Percentiles rank a stretch among this genome's conserved stretches.
phyloP scores from a whole-genome alignment of 2,113 vertebrate species.

The Sminthopsis crassicaudata region DNA sequence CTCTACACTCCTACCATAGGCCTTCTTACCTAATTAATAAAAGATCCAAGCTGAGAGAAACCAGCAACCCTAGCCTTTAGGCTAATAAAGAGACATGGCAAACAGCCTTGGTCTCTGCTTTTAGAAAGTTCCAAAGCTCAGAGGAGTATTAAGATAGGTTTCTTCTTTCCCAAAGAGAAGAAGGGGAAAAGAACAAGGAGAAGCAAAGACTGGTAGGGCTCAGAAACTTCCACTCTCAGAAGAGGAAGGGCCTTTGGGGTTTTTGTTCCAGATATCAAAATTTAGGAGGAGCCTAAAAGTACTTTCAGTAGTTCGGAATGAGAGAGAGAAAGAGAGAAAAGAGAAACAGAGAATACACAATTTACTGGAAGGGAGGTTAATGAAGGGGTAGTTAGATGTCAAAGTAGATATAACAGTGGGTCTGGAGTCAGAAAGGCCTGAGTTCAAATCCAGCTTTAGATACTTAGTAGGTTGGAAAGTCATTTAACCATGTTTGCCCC shows the following conservation, averaged over 20 bases:
- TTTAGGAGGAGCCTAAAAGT: background rate
- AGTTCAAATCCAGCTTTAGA: background rate
- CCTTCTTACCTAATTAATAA: background rate
- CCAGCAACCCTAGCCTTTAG: background rate
- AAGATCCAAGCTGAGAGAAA: background rate
- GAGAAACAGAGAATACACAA: no score
- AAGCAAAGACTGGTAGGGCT: background rate
- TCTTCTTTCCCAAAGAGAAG: background rate
- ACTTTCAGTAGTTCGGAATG: background rate
- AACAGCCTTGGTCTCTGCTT: background rate
- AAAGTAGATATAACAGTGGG: no score
- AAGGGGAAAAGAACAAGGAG: background rate
- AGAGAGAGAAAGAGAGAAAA: background rate
- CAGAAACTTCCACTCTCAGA: background rate
- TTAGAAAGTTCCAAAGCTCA: background rate
- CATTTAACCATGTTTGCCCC: background rate
- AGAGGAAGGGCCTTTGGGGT: background rate
- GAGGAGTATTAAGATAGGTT: background rate
- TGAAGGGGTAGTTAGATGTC: background rate
- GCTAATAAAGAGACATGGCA: background rate
- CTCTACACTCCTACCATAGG: background rate
- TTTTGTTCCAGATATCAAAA: background rate
- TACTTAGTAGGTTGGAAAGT: background rate
- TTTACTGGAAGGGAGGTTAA: background rate
- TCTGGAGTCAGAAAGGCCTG: no score